Evolutionary conservation across 2,888 invertebrate species (phyloP), one percentile per base, ranked within the genome.

Genomic region (Icerya purchasi): DNA sequence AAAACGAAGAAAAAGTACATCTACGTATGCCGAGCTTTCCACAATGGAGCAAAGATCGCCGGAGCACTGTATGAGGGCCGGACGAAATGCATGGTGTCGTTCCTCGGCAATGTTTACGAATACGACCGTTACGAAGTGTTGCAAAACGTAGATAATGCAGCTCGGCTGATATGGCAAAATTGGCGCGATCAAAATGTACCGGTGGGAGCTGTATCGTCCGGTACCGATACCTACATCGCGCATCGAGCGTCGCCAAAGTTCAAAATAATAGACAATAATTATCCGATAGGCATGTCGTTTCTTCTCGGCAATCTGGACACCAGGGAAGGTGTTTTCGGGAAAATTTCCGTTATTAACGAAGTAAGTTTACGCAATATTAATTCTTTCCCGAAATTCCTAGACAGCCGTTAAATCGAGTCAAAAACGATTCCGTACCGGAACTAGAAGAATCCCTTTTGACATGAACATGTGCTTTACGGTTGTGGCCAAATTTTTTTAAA

Each of bases 101-200:
- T 66, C 22, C 53, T 65, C 50, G 64, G 61, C 21, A 56, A 60
- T 50, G 65, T 66, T 3, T 53, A 59, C 53, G 36, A 56, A 18
- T 58, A 61, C 57, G 63, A 62, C 50, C 73, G 64, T 54, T 65
- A 65, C 54, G 65, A 65, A 59, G 61, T 58, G 84, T 74, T 88
- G 56, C 79, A 85, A 69, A 88, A 86, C 70, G 78, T 81, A 63
- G 86, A 86, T 66, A 80, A 81, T 64, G 81, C 86, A 61, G 85
- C 84, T 1, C 76, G 84, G 60, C 75, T 88, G 53, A 78, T 77
- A 63, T 90, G 90, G 89, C 76, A 77, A 53, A 72, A 76, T n/a
- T 86, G 87, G 83, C 75, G 77, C 64, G 86, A 80, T 68, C 72
- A 72, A 65, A 70, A 73, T 14, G 76, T 79, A 62, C 83, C 83